Conservation (phyloP, 2,888 invertebrate genomes). For the Thalpophila matura region DNA sequence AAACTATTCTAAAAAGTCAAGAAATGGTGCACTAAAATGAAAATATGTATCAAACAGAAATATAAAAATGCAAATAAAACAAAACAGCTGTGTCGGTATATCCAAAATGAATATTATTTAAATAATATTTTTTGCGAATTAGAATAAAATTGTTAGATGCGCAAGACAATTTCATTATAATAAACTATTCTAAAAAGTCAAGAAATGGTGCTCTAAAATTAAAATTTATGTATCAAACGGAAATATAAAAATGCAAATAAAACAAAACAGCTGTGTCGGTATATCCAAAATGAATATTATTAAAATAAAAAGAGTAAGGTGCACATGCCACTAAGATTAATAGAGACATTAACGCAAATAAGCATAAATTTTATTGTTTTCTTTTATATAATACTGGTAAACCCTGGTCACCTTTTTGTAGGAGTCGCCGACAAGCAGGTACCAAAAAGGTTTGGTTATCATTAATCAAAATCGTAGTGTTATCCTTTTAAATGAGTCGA, state of each 20-base stretch:
- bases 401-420: constrained; percentile 78
- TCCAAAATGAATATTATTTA: constrained; percentile 60
- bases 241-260: constrained; percentile 81
- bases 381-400: constrained; percentile 69
- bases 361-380: constrained; percentile 78
- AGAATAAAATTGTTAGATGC: no score
- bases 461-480: constrained; percentile 85
- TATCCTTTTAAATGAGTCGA: constrained; percentile 80
- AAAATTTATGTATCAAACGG: constrained; percentile 66
- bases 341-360: constrained; percentile 87
- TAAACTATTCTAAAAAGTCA: constrained; percentile 1
- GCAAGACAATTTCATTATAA: constrained; percentile 3
- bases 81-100: constrained; percentile 76
- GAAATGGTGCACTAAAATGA: constrained; percentile 26
- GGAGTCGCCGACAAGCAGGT: constrained; percentile 85
- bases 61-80: constrained; percentile 80
- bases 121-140: constrained; percentile 12
- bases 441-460: constrained; percentile 74
- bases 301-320: constrained; percentile 70
- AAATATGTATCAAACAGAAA: constrained; percentile 68
- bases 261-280: constrained; percentile 77
- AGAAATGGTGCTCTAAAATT: constrained; percentile 5
- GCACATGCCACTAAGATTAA: constrained; percentile 82
- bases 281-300: constrained; percentile 61
- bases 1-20: constrained; percentile 1